A percentile compares a stretch with the other conserved stretches of the same genome.
These are phyloP conservation scores for Lacanobia oleracea DNA, from an alignment of 2,888 invertebrate genomes.

Conservation along the genomic window DNA sequence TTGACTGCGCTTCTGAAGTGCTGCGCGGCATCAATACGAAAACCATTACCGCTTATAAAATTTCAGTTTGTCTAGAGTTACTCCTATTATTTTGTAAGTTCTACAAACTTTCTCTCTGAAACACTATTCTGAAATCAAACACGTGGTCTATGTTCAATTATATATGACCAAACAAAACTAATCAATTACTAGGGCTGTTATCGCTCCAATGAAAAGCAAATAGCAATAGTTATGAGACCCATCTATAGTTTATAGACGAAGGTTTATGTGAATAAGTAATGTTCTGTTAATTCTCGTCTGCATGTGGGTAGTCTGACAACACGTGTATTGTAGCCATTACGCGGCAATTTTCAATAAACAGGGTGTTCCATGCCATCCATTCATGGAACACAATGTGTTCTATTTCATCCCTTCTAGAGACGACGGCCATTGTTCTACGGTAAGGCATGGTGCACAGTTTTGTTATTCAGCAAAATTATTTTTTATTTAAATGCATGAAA, in stretches of 20 bases:
- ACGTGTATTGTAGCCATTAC: constrained; percentile 40
- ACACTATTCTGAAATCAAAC: background rate
- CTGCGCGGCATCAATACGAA: too few relatives aligned
- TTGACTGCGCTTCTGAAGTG: too few relatives aligned
- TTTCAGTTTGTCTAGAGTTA: too few relatives aligned
- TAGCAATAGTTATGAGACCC: background rate
- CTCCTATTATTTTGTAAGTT: too few relatives aligned
- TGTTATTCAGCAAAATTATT: constrained; percentile 5
- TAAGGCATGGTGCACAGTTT: constrained; percentile 54
- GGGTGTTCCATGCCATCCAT: constrained; percentile 38
- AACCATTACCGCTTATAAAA: too few relatives aligned
- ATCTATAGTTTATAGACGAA: constrained; percentile 9
- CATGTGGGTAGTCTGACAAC: constrained; percentile 19
- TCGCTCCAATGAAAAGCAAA: constrained; percentile 10
- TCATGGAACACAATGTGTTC: constrained; percentile 53
- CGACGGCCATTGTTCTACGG: constrained; percentile 51
- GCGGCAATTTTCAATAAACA: constrained; percentile 58
- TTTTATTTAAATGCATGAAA: background rate
- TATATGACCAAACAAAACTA: constrained; percentile 5
- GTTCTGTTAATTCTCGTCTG: constrained; percentile 22
- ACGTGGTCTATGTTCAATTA: background rate
- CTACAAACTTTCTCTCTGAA: too few relatives aligned
- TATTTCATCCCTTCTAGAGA: constrained; percentile 51
- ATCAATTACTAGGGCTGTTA: constrained; percentile 8
- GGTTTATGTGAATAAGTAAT: constrained; percentile 18